These are phyloP conservation scores for Stenodera caucasica DNA, from an alignment of 2,888 invertebrate genomes.

Conservation along the genomic window DNA sequence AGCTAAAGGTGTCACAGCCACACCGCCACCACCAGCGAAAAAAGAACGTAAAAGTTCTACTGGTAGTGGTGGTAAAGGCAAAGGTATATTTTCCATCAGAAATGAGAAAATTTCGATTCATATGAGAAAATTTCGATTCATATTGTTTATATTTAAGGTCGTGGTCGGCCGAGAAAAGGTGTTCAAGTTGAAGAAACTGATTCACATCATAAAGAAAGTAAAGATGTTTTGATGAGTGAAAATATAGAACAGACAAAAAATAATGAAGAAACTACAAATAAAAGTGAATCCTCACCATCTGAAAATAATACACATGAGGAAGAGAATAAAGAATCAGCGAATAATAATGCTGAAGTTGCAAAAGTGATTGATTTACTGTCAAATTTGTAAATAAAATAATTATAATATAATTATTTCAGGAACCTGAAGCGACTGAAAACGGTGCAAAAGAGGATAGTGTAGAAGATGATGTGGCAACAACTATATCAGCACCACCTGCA, in stretches of 20 bases:
- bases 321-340: slow-evolving; percentile 48
- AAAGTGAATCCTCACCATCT: slow-evolving; percentile 39
- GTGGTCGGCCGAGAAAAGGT: slow-evolving; percentile 51
- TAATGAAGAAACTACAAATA: slow-evolving; percentile 39
- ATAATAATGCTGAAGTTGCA: slow-evolving; percentile 48
- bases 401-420: slow-evolving; percentile 29
- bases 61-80: slow-evolving; percentile 12
- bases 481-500: slow-evolving; percentile 37
- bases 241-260: slow-evolving; percentile 47
- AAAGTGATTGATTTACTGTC: slow-evolving; percentile 37
- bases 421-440: slow-evolving; percentile 49
- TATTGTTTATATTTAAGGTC: slow-evolving; percentile 36
- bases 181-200: slow-evolving; percentile 47
- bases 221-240: slow-evolving; percentile 45
- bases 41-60: slow-evolving; percentile 53
- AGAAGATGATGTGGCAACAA: slow-evolving; percentile 33
- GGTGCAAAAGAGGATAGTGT: slow-evolving; percentile 52
- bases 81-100: slow-evolving; percentile 16
- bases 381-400: too few species aligned
- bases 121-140: too few species aligned
- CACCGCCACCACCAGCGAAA: slow-evolving; percentile 61
- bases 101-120: too few species aligned
- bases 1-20: slow-evolving; percentile 58
- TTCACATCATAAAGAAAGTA: slow-evolving; percentile 47
- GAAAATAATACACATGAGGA: slow-evolving; percentile 48